A percentile compares a stretch with the other conserved stretches of the same genome.
Evolutionary conservation across 2,113 vertebrate species (phyloP).

Genomic region (Talpa occidentalis): DNA sequence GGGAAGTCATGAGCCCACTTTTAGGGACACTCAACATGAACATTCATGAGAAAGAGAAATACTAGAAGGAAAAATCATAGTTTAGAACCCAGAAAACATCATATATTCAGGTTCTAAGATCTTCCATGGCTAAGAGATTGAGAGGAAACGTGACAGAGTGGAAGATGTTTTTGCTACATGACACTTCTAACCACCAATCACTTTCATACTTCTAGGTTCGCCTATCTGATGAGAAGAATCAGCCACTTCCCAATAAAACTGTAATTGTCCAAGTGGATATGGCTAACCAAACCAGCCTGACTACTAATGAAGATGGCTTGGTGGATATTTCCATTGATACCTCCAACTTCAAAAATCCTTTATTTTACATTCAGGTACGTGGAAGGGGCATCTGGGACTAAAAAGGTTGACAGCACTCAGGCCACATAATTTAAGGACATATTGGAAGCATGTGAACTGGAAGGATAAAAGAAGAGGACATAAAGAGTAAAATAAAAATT

Average conservation of each 20-base stretch:
- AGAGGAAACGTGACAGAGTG: not conserved
- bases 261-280: not conserved
- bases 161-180: not conserved
- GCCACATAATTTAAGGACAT: not conserved
- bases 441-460: not conserved
- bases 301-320: slow-evolving; percentile 79
- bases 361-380: slow-evolving; percentile 78
- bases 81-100: not conserved
- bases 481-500: not conserved
- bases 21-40: not conserved
- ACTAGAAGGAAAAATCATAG: not conserved
- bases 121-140: not conserved
- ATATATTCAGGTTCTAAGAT: slow-evolving; percentile 15
- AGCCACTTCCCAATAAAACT: slow-evolving; percentile 82
- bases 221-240: slow-evolving; percentile 80
- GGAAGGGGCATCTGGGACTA: not conserved
- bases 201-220: slow-evolving; percentile 78
- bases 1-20: not conserved
- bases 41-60: not conserved
- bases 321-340: slow-evolving; percentile 83
- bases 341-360: slow-evolving; percentile 49
- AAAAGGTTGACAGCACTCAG: not conserved
- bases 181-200: not conserved
- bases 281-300: slow-evolving; percentile 19
- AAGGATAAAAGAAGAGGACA: not conserved